These are phyloP conservation scores for Australoheros scitulus DNA, from an alignment of 2,113 vertebrate species.

Conservation along the genomic window DNA sequence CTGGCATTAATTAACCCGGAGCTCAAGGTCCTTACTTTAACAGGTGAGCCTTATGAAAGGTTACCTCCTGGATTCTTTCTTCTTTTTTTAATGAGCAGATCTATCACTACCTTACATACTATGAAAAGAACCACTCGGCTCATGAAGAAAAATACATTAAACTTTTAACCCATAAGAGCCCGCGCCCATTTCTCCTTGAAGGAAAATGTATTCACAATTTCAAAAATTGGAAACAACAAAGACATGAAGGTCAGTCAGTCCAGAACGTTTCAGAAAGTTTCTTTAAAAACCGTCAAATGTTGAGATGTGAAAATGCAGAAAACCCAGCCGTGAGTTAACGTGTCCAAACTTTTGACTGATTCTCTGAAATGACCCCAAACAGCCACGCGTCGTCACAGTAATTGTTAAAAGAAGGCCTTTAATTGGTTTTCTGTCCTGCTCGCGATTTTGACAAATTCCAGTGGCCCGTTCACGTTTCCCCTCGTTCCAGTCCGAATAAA, in stretches of 20 bases:
- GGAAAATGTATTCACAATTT: too few relatives aligned
- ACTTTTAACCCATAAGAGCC: too few relatives aligned
- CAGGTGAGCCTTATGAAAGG: not conserved
- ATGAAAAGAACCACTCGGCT: not conserved
- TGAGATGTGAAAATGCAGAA: not conserved
- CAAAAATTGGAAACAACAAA: too few relatives aligned
- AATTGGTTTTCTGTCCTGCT: not conserved
- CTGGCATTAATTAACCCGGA: not conserved
- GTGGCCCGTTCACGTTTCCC: not conserved
- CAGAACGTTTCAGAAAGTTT: not conserved
- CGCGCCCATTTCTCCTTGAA: too few relatives aligned
- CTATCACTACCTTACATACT: fast-evolving
- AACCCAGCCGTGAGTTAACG: not conserved
- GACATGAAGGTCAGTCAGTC: not conserved
- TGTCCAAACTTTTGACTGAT: not conserved
- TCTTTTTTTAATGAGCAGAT: too few relatives aligned
- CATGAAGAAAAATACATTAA: not conserved
- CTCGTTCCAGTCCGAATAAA: not conserved
- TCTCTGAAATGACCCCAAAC: not conserved
- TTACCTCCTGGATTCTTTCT: not conserved
- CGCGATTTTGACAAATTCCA: not conserved
- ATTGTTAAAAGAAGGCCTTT: not conserved
- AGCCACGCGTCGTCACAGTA: not conserved
- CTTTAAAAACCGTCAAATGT: not conserved
- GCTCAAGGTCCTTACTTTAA: not conserved